Base-by-base conservation (phyloP, 1,140 invertebrate species). In the Drosophila bocqueti region DNA sequence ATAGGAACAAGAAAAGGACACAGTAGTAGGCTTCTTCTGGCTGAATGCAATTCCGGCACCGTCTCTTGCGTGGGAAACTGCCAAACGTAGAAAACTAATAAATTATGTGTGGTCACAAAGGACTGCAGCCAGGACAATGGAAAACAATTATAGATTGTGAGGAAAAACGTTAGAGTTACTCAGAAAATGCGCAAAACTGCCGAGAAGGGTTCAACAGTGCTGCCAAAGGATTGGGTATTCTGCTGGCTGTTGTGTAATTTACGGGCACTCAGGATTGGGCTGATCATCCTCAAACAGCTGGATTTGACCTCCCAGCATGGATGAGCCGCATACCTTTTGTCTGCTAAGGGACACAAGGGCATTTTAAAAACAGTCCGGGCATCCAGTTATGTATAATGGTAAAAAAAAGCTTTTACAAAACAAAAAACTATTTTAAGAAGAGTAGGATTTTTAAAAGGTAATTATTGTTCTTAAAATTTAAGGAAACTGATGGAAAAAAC, bases 191-290 rank as follows among this genome's bases (percentile, higher is more conserved):
- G 73, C 72, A 69, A 69, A 72, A 38, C 29, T 57, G 18, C 50
- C 75, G 50, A 38, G 45, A 67, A 58, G 46, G 47, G 43, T 42
- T 50, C 26, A n/a, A 65, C 43, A 69, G 59, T 60, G 58, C 36
- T 79, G 78, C 68, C 65, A 87, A 87, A 87, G 84, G 84, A 89
- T 87, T 87, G 84, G 69, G 21, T 40, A 46, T 64, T 62, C 59
- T 62, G 52, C 49, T 69, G 73, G 73, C 36, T 55, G 65, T 87
- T 89, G 77, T 83, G 73, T 89, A 87, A 87, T 89, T 89, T 83
- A 87, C 74, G 68, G 40, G 43, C 64, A 67, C 45, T 57, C 24
- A 24, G 43, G 21, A 50, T 68, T n/a, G 13, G 24, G 47, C 59
- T 78, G 81, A 87, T 80, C 84, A 87, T 65, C 47, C 68, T 34